Conservation (phyloP, 1,140 invertebrate genomes). For the Drosophila asahinai region DNA sequence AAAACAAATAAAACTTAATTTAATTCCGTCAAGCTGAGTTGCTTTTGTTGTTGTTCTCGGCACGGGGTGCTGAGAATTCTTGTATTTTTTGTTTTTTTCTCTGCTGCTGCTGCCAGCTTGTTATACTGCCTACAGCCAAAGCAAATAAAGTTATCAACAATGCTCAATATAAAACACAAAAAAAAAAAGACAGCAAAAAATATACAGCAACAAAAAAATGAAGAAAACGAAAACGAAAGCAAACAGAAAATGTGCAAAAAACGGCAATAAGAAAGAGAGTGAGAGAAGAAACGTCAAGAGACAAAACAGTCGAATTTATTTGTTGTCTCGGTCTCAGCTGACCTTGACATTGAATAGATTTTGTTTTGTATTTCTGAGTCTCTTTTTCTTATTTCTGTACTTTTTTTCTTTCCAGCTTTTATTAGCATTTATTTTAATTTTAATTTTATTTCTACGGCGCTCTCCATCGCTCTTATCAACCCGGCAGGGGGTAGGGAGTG, state of each 20-base stretch:
- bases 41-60: slow-evolving; percentile 32
- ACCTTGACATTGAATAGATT: slow-evolving; percentile 82
- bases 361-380: slow-evolving; percentile 34
- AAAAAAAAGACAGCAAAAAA: slow-evolving; percentile 12
- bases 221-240: slow-evolving; percentile 39
- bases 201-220: slow-evolving; percentile 24
- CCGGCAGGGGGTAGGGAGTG: not conserved
- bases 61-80: slow-evolving; percentile 55
- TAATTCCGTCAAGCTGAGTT: slow-evolving; percentile 41
- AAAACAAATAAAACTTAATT: slow-evolving; percentile 56
- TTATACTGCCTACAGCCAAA: slow-evolving; percentile 49
- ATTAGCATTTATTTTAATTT: slow-evolving; percentile 58
- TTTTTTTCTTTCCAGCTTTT: slow-evolving; percentile 5
- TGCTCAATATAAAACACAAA: slow-evolving; percentile 59
- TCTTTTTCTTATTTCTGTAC: slow-evolving; percentile 1
- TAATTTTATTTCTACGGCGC: slow-evolving; percentile 28
- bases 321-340: slow-evolving; percentile 40
- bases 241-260: slow-evolving; percentile 52
- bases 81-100: slow-evolving; percentile 29
- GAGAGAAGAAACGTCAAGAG: slow-evolving; percentile 36
- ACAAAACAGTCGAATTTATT: slow-evolving; percentile 46
- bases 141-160: slow-evolving; percentile 82
- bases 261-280: slow-evolving; percentile 33
- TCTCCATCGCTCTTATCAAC: slow-evolving; percentile 24
- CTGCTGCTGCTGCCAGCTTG: slow-evolving; percentile 8